Base-by-base conservation (phyloP, 1,140 invertebrate genomes). In the Babylonia areolata region DNA sequence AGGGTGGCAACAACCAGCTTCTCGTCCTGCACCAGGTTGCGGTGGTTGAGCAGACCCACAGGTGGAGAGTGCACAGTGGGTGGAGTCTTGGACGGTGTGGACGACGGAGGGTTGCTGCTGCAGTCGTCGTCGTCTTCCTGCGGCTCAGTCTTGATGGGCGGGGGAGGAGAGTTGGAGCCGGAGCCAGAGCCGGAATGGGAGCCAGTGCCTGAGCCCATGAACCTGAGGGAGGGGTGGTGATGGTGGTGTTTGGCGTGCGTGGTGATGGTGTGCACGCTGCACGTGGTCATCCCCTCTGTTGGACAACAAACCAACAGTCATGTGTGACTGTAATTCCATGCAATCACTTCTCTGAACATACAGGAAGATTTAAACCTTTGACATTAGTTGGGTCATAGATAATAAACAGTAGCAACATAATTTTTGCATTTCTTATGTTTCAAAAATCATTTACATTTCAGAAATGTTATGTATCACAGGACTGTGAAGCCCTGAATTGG, bases 1-100 rank as follows among this genome's bases (percentile, higher is more conserved):
- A 90, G 75, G 9, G 89, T 89, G 2, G 90, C 91, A 31, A 89
- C 91, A 31, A 89, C 85, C 37, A 91, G 81, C 39, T 88, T 88
- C 71, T 90, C 89, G 82, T 90, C 87, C 73, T 89, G 86, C 28
- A 87, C 82, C 71, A 84, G 81, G 83, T 87, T 84, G 31, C 84
- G 80, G 37, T 81, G 77, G 84, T 84, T 87, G 82, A 78, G 80
- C 28, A 86, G 64, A 23, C 81, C 82, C 15, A 84, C 69, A 1
- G 82, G 82, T 20, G 82, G 82, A 69, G 64, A 80, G 46, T 51
- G 71, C 37, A 42, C 77, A 17, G 82, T 39, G 0, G 81, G 81
- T 3, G 81, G 51, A 2, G 35, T 39, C n/a, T 51, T 83, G 39
- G 11, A 40, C 28, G 23, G 54, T 0, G 54, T 69, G 54, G 39